phyloP scores from a whole-genome alignment of 2,888 invertebrate genomes.

The Epinotia nisella region DNA sequence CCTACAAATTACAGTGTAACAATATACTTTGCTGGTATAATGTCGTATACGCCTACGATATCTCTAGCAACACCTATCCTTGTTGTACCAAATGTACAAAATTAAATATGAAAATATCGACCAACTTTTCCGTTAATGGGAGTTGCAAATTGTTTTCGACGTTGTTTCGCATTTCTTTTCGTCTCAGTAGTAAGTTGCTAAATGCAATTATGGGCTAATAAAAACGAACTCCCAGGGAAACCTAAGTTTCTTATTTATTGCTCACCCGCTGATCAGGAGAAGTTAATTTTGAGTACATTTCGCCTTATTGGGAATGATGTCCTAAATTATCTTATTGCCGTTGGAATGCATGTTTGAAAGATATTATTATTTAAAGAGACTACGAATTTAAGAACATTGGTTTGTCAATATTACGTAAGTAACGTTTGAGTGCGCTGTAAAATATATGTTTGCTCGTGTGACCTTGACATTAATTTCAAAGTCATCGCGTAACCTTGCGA shows the following conservation, averaged over 20 bases:
- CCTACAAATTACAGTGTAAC: conserved; percentile 58
- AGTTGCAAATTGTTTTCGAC: conserved; percentile 68
- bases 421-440: no score
- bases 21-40: conserved; percentile 41
- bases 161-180: conserved; percentile 62
- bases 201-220: conserved; percentile 56
- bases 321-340: conserved; percentile 9
- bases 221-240: conserved; percentile 49
- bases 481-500: no score
- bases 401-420: background rate
- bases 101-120: conserved; percentile 70
- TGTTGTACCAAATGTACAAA: conserved; percentile 44
- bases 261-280: conserved; percentile 44
- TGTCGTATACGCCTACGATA: background rate
- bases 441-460: background rate
- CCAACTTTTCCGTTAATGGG: conserved; percentile 67
- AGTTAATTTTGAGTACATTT: conserved; percentile 42
- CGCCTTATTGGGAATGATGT: conserved; percentile 21
- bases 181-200: conserved; percentile 52
- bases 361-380: background rate
- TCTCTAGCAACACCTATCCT: background rate
- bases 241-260: conserved; percentile 48
- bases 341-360: background rate
- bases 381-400: background rate
- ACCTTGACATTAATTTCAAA: no score